phyloP scores from a whole-genome alignment of 1,140 invertebrate species.

The Augochlora pura region DNA sequence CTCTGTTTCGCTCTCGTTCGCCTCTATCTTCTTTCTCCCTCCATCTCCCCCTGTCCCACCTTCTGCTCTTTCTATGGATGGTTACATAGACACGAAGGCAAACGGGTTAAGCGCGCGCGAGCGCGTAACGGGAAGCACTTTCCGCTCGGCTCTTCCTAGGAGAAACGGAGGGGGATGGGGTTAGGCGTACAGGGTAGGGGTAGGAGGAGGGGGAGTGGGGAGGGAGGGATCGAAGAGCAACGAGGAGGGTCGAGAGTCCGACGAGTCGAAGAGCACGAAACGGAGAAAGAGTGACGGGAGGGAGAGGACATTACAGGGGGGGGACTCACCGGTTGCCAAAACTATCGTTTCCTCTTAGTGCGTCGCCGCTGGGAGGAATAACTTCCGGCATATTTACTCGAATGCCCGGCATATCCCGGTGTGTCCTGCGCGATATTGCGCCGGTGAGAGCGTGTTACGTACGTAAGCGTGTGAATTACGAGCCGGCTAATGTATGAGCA shows the following conservation, averaged over 20 bases:
- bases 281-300: not conserved
- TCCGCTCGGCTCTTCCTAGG: constrained; percentile 9
- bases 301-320: no score
- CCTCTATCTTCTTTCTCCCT: constrained; percentile 40
- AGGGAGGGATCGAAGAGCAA: no score
- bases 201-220: not conserved
- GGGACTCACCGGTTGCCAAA: constrained; percentile 1
- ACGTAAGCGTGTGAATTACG: constrained; percentile 35
- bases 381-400: constrained; percentile 53
- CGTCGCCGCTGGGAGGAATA: constrained; percentile 32
- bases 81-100: constrained; percentile 7
- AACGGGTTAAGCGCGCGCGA: constrained; percentile 22
- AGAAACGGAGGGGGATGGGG: no score
- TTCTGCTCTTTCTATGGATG: constrained; percentile 48
- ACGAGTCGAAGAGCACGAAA: not conserved
- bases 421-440: constrained; percentile 32
- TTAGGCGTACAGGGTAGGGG: not conserved
- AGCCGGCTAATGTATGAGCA: constrained; percentile 29
- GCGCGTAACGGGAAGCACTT: constrained; percentile 31
- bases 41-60: constrained; percentile 8
- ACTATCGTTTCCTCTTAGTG: constrained; percentile 44
- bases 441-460: not conserved
- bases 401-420: constrained; percentile 19
- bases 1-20: constrained; percentile 36
- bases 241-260: no score